These are phyloP conservation scores for Urocitellus parryii DNA, from an alignment of 2,113 vertebrate species.

Conservation along the genomic window DNA sequence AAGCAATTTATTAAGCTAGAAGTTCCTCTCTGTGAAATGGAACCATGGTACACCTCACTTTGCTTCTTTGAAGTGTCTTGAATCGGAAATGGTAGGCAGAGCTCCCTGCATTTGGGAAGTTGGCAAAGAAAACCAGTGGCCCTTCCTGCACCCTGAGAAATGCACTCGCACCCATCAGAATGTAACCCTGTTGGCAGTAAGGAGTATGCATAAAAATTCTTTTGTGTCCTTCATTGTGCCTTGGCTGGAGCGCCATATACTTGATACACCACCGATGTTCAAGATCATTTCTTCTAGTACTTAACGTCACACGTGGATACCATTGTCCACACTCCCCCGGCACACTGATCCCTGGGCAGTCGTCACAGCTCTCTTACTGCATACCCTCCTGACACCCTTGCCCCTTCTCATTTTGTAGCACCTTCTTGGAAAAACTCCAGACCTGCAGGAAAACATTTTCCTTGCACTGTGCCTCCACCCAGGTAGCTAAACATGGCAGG, in stretches of 20 bases:
- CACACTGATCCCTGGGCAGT: neutral
- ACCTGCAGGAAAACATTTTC: neutral
- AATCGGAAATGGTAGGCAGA: neutral
- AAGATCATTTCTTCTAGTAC: neutral
- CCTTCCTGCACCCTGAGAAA: accelerated
- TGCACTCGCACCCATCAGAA: neutral
- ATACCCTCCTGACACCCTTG: no score
- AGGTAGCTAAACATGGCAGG: neutral
- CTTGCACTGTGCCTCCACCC: neutral
- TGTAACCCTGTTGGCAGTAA: neutral
- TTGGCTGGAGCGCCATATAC: neutral
- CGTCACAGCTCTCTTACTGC: no score
- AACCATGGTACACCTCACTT: neutral
- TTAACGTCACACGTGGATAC: no score
- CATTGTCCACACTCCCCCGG: neutral
- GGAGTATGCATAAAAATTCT: neutral
- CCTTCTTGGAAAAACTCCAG: neutral
- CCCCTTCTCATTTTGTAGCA: neutral
- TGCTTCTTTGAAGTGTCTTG: neutral
- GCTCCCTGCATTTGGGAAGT: neutral
- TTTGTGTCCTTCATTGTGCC: neutral
- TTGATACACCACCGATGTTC: neutral
- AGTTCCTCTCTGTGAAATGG: neutral
- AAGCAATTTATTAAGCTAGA: neutral
- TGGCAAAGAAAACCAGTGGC: neutral